Evolutionary conservation across 2,797 vertebrate genomes (phyloP), one percentile per base, ranked within the genome.

Genomic region (Acipenser oxyrinchus): DNA sequence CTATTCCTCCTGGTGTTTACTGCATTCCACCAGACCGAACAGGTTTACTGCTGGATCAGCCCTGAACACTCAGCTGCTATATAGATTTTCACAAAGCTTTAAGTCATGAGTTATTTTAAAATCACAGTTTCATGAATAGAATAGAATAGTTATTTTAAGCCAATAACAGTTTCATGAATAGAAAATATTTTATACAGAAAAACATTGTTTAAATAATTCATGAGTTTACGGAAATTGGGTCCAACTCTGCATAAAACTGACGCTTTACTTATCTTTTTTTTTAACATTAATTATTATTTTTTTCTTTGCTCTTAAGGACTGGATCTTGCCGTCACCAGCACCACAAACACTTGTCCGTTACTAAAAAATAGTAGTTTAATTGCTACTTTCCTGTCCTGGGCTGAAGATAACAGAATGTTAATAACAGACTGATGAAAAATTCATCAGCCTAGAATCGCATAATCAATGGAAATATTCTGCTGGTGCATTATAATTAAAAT

Each of bases 261-360:
- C 57, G 70, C 62, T 70, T 71, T 65, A 72, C 69, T 72, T 77
- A 72, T 69, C 72, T 70, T 77, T 77, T 62, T 67, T 37, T 37
- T 74, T 72, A 76, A 69, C 69, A 77, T 72, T 82, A 83, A 82
- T 70, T 68, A 74, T 76, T 53, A 69, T 77, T 62, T 62, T 60
- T 70, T 66, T 49, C 53, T 55, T 37, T 48, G 58, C 64, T 61
- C 65, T 65, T 70, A 67, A 70, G 69, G 11, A 55, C 62, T 51
- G 48, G 37, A 55, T n/a, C 37, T 52, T 76, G 77, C 75, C 73
- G 71, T 66, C 68, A 69, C 71, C 75, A 74, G 76, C 71, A 70
- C 66, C 70, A 77, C 77, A 82, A 83, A 81, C 72, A 75, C 73
- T 72, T 77, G 84, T 86, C 84, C 79, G 77, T 83, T 76, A 72